Base-by-base conservation (phyloP, 2,888 invertebrate species). In the Sisyra terminalis region DNA sequence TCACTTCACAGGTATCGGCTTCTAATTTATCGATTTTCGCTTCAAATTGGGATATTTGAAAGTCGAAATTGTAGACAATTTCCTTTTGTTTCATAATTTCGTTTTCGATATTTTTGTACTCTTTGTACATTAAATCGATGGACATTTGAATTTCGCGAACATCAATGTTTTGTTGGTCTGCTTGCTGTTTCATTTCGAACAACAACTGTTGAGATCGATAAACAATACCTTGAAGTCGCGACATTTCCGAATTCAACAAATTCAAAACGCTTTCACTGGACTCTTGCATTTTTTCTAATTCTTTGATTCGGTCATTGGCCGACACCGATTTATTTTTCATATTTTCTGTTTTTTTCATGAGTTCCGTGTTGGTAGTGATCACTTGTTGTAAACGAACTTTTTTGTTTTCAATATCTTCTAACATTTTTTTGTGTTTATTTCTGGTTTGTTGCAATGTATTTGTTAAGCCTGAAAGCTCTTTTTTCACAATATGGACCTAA, bases 281-380 rank as follows among this genome's bases (percentile, higher is more conserved):
- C 61, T 70, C 69, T 13, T 77, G 59, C 57, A 79, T 70, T 17
- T 70, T 66, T 52, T 77, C 71, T 6, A 79, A 58, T 50, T 74
- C 68, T 42, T 65, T 70, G 0, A 70, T 65, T 29, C 73, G 62
- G 51, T 75, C 75, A 32, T 68, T 69, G 0, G 74, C 63, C 15
- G 70, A 66, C 51, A 71, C 63, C 3, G 67, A 62, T 50, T 69
- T 67, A 47, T 67, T 64, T 31, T 60, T 55, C 2, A 75, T 64
- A 2, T 70, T 69, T 4, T 59, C 51, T 24, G 71, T 46, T 51
- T 71, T 73, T 4, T 53, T 54, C 51, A 67, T 68, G 11, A 75
- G 53, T 9, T 66, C 46, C 17, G 50, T 15, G 9, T 45, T 40
- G 31, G 43, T 54, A 5, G 50, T 46, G 24, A 51, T 42, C 11